Evolutionary conservation across 2,113 vertebrate species (phyloP), one percentile per base, ranked within the genome.

Genomic region (Sinocyclocheilus anophthalmus): DNA sequence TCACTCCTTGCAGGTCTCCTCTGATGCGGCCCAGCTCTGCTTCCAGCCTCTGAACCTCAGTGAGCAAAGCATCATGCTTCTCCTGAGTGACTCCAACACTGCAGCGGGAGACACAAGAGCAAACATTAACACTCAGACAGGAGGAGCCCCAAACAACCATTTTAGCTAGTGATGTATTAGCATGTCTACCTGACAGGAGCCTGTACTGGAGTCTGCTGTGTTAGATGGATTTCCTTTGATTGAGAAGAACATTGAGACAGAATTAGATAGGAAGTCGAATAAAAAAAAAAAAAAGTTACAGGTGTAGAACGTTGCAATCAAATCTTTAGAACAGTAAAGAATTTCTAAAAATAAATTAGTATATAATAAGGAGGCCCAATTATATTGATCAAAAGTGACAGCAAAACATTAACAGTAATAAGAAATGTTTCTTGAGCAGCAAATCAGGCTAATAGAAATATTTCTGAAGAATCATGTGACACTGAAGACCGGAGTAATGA

Each of bases 1-100:
- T 90, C 67, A 94, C 92, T 24, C 90, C 88, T 5, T 95, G 91
- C 88, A 98, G 80, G 83, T 97, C 96, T 0, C 91, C 91, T 84
- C 92, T 94, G 89, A 98, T 88, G 6, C 53, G 90, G 22, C 90
- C 91, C 88, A 99, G 92, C 86, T 98, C 96, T 1, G 88, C 26
- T 84, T 98, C 96, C 16, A 99, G 91, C 87, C 90, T 93, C 4
- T 95, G 91, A 76, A 97, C 93, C 83, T 90, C 93, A 12, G 91
- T 87, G 9, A 96, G 87, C 63, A 98, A 91, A 76, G 81, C 90
- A 53, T 94, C 93, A 76, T 91, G 93, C 12, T 94, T 93, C 10
- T 96, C 95, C 69, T 94, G 93, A 7, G 85, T 95, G 85, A 92
- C 91, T 3, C 90, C 91, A 86, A 90, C 91, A 90, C 94, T 94